Conservation (phyloP, 53 echinoderm and acorn worm species). For the Patiria pectinifera region DNA sequence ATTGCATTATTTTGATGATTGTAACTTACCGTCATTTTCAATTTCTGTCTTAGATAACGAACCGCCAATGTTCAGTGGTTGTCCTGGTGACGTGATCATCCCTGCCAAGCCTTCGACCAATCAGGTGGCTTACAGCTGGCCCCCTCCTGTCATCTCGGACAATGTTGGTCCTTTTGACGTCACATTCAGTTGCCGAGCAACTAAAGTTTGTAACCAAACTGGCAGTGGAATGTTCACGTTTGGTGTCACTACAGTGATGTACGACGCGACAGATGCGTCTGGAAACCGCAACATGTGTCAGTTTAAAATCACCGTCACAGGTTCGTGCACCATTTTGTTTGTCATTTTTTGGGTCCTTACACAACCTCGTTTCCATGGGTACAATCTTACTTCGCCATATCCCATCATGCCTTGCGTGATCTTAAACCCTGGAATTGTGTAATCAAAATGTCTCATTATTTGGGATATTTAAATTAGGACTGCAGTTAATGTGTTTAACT, state of each 20-base stretch:
- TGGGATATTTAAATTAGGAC: too few species aligned
- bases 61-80: constrained; percentile 2
- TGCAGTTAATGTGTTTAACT: too few species aligned
- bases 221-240: constrained; percentile 38
- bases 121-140: background rate
- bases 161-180: background rate
- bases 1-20: background rate
- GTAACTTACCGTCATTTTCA: background rate
- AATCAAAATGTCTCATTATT: too few species aligned
- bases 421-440: too few species aligned
- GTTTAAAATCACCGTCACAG: constrained; percentile 53
- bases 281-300: constrained; percentile 25
- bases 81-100: background rate
- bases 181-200: constrained; percentile 8
- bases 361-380: too few species aligned
- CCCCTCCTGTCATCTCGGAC: background rate
- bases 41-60: constrained; percentile 31
- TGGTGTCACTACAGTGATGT: constrained; percentile 45
- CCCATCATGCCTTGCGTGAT: too few species aligned
- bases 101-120: constrained; percentile 4
- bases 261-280: constrained; percentile 36
- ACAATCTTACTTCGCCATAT: too few species aligned
- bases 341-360: background rate
- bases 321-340: constrained; percentile 3
- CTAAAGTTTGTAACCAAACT: background rate